Conservation (phyloP, 2,113 vertebrate genomes). For the Chelonoidis abingdonii region DNA sequence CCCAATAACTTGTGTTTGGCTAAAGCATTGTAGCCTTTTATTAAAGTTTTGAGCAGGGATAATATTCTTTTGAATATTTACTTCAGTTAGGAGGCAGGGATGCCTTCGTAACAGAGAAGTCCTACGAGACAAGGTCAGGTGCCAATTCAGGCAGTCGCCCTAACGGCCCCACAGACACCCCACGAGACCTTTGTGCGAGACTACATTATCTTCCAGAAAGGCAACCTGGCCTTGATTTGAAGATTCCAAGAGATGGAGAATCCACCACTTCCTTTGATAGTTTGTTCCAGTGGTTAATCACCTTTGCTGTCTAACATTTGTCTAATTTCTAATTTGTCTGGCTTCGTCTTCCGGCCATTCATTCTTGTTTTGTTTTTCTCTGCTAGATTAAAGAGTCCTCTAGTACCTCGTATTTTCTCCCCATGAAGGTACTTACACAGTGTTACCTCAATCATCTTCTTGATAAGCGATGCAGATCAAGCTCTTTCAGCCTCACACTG, state of each 20-base stretch:
- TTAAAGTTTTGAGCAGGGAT: too few species aligned
- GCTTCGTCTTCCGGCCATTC: background rate
- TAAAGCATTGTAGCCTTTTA: too few species aligned
- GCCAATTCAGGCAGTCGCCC: too few species aligned
- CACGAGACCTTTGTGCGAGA: too few species aligned
- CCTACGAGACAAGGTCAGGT: too few species aligned
- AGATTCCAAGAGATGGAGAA: background rate
- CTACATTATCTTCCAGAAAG: background rate
- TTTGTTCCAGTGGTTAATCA: background rate
- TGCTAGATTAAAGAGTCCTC: background rate
- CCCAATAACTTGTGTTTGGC: too few species aligned
- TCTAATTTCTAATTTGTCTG: background rate
- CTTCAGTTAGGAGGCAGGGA: too few species aligned
- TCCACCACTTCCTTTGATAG: background rate
- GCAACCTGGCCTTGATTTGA: background rate
- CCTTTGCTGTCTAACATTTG: background rate
- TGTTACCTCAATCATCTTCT: fast-evolving
- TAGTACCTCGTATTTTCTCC: background rate
- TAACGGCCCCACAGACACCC: too few species aligned
- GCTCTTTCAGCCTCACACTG: fast-evolving
- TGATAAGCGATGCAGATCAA: background rate
- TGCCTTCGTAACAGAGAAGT: too few species aligned
- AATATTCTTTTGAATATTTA: too few species aligned
- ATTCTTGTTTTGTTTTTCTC: background rate
- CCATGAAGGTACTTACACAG: background rate